Percentiles rank a stretch among this genome's conserved stretches.
Evolutionary conservation across 2,113 vertebrate genomes (phyloP).

Genomic region (Calonectris borealis): DNA sequence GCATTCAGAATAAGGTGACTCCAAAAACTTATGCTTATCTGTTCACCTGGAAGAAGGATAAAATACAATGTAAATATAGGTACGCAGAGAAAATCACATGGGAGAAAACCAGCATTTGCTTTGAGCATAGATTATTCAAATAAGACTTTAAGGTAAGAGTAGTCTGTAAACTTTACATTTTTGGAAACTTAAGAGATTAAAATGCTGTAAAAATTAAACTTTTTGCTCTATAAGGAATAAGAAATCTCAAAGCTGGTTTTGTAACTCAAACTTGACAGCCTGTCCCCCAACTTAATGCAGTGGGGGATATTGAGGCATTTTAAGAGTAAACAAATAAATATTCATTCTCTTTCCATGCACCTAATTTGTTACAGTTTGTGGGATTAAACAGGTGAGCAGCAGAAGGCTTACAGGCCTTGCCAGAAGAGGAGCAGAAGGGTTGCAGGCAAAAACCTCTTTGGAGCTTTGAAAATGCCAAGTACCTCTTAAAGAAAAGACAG

Average conservation of each 20-base stretch:
- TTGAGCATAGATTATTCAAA: background rate
- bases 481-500: background rate
- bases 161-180: background rate
- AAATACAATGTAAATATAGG: background rate
- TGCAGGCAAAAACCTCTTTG: background rate
- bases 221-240: background rate
- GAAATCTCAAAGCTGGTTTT: background rate
- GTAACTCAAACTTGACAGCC: background rate
- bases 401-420: background rate
- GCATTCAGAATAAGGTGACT: background rate
- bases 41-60: background rate
- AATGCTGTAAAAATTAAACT: background rate
- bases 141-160: background rate
- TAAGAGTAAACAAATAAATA: background rate
- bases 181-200: background rate
- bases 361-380: background rate
- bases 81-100: background rate
- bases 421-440: background rate
- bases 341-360: background rate
- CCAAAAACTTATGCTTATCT: background rate
- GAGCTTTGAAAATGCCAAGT: conserved; percentile 8
- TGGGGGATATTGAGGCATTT: background rate
- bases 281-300: background rate
- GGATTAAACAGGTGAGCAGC: background rate
- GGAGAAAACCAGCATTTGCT: background rate